Evolutionary conservation across 2,113 vertebrate genomes (phyloP).

Genomic region (Camelus bactrianus): DNA sequence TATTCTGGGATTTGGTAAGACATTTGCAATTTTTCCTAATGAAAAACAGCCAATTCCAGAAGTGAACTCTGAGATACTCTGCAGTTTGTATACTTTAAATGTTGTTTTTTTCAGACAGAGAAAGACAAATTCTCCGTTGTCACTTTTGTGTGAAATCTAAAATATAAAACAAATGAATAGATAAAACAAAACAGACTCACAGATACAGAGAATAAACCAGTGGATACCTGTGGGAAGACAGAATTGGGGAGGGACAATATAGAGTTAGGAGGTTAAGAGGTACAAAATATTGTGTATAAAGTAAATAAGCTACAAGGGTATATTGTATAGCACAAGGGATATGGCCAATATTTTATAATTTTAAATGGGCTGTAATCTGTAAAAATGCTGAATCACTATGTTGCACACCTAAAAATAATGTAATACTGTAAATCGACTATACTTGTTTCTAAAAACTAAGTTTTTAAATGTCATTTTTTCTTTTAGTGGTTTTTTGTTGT

Average conservation of each 20-base stretch:
- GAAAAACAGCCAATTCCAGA: background rate
- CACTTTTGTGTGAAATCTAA: background rate
- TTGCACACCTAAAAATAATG: background rate
- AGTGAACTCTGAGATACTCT: background rate
- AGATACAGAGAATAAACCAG: background rate
- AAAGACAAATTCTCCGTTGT: background rate
- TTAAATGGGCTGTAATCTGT: background rate
- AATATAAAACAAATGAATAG: background rate
- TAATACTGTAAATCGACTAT: background rate
- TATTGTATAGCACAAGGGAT: background rate
- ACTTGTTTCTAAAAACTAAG: background rate
- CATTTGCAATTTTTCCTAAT: background rate
- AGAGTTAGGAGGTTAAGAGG: background rate
- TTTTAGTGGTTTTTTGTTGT: background rate
- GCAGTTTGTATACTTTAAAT: background rate
- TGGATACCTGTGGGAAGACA: background rate
- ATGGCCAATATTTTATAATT: background rate
- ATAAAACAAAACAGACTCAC: background rate
- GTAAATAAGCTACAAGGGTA: background rate
- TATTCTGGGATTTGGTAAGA: background rate
- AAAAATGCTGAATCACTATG: background rate
- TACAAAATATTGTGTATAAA: background rate
- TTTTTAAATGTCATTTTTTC: constrained; percentile 19
- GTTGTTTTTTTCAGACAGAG: background rate
- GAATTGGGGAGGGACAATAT: background rate